phyloP scores from a whole-genome alignment of 2,888 invertebrate species.

The Meghimatium bilineatum region DNA sequence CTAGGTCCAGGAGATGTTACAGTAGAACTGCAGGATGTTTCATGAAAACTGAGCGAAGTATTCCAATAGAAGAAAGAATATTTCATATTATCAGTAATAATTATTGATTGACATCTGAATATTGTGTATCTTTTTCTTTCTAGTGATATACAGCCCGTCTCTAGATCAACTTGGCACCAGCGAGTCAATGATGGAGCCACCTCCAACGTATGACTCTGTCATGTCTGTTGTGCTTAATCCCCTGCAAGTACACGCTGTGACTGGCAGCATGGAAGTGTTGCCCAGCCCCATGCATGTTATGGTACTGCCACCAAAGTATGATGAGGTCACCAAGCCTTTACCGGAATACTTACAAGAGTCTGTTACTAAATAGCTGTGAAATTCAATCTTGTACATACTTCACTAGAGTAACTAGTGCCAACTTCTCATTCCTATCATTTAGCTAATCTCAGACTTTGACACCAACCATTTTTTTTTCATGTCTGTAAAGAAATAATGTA shows the following conservation, averaged over 20 bases:
- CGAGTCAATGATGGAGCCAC: conserved; percentile 60
- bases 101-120: too few relatives aligned
- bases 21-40: too few relatives aligned
- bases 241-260: conserved; percentile 17
- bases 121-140: conserved; percentile 18
- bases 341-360: conserved; percentile 59
- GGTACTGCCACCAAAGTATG: conserved; percentile 69
- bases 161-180: conserved; percentile 66
- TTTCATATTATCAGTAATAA: too few relatives aligned
- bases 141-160: conserved; percentile 72
- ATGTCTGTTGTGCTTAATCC: conserved; percentile 50
- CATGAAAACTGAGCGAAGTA: too few relatives aligned
- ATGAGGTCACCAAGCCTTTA: conserved; percentile 64
- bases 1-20: too few relatives aligned
- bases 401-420: too few relatives aligned
- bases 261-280: conserved; percentile 42
- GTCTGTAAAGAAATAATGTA: too few relatives aligned
- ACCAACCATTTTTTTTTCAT: too few relatives aligned
- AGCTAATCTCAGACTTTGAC: too few relatives aligned
- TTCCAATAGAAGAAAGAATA: too few relatives aligned
- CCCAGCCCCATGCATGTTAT: conserved; percentile 57
- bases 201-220: conserved; percentile 68
- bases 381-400: background rate
- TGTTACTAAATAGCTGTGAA: background rate
- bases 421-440: too few relatives aligned